Conservation (phyloP, 2,888 invertebrate genomes). For the Malthinus flaveolus region DNA sequence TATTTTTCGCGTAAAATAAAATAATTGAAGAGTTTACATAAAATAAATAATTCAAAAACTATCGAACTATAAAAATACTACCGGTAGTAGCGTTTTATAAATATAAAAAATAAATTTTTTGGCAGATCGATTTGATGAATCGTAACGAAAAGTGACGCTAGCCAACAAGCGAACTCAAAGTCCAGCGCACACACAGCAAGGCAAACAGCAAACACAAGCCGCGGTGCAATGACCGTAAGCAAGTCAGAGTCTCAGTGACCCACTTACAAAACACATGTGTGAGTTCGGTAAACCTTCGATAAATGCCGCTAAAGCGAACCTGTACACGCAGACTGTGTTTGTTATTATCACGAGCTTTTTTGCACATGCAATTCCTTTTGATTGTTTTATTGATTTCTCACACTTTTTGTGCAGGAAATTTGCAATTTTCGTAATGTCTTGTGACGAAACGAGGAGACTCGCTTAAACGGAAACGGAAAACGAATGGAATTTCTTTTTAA, state of each 20-base stretch:
- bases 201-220: slow-evolving; percentile 39
- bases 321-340: slow-evolving; percentile 30
- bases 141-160: slow-evolving; percentile 4
- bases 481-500: neutral
- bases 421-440: slow-evolving; percentile 12
- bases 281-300: slow-evolving; percentile 42
- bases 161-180: slow-evolving; percentile 33
- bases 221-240: slow-evolving; percentile 55
- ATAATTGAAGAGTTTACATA: too few relatives aligned
- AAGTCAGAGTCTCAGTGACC: slow-evolving; percentile 55
- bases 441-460: slow-evolving; percentile 9
- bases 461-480: slow-evolving; percentile 9
- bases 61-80: neutral
- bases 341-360: slow-evolving; percentile 31
- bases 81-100: neutral
- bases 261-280: slow-evolving; percentile 53
- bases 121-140: slow-evolving; percentile 11
- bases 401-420: slow-evolving; percentile 16
- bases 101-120: neutral
- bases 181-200: slow-evolving; percentile 34
- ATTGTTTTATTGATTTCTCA: slow-evolving; percentile 23
- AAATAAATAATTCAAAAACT: too few relatives aligned
- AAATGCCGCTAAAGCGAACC: slow-evolving; percentile 34
- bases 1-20: too few relatives aligned
- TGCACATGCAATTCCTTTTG: slow-evolving; percentile 22